Evolutionary conservation across 2,797 vertebrate species (phyloP), one percentile per base, ranked within the genome.

Genomic region (Galago senegalensis): DNA sequence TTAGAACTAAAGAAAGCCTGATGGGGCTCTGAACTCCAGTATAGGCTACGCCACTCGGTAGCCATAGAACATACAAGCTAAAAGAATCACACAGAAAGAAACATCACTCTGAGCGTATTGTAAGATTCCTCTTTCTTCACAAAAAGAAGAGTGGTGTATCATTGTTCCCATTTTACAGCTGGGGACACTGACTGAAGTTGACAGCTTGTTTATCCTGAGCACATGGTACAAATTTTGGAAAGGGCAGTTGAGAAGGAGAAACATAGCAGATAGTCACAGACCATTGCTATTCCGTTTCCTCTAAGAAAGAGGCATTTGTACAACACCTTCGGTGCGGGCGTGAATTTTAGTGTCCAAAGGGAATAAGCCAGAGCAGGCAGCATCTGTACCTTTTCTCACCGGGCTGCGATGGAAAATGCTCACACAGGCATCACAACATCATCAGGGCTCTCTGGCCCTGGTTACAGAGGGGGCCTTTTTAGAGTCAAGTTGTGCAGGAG

Each of bases 341-440:
- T 10, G 3, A 25, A 21, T 61, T 40, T 53, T 27, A 37, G 63
- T 31, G 27, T n/a, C 46, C n/a, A 27, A 17, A 37, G 23, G 17
- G 46, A 34, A 17, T 5, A 8, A 20, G 25, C 46, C 7, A 0
- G 6, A 2, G 70, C 29, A 34, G 72, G 31, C 7, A 12, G 12
- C 8, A 21, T 20, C 13, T 21, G 27, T 7, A 9, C 17, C 8
- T 25, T 46, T 13, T n/a, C 70, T 60, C 37, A 0, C 6, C 20
- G 29, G 58, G 61, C 34, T 18, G 79, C 20, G 21, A 43, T 49
- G 34, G 79, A 49, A 84, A 29, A 69, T 3, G 2, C 29, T 56
- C 82, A n/a, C 14, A 23, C 1, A 12, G 37, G 43, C 2, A 0
- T 34, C 67, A 0, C 29, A 4, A 0, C 29, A 3, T 46, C 34